Evolutionary conservation across 23 tunicate genomes (phyloP).

Genomic region (Trididemnum miniatum): DNA sequence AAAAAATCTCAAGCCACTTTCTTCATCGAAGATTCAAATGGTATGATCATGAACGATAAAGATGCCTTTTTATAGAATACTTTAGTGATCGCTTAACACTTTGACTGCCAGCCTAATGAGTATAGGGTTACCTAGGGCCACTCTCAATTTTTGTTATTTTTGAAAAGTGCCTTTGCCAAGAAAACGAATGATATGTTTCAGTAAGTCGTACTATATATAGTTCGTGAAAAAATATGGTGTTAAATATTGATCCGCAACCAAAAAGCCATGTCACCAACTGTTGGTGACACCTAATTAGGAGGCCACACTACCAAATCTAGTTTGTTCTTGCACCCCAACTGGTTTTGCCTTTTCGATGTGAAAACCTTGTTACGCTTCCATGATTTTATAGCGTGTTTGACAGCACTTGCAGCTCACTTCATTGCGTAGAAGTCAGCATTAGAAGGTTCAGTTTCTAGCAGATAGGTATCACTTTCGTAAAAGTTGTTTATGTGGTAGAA

Average conservation of each 20-base stretch:
- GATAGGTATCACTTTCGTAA: too few species aligned
- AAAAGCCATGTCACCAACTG: too few species aligned
- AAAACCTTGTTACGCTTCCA: too few species aligned
- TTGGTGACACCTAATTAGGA: background rate
- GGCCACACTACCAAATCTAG: background rate
- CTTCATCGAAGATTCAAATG: too few species aligned
- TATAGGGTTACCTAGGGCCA: background rate
- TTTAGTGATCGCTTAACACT: background rate
- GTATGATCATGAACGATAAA: too few species aligned
- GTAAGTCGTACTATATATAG: background rate
- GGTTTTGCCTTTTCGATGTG: background rate
- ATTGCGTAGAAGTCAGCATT: background rate
- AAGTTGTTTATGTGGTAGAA: too few species aligned
- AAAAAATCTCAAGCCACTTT: too few species aligned
- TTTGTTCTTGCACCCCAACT: background rate
- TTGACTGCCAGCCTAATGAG: background rate
- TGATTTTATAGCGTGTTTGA: too few species aligned
- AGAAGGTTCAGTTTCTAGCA: too few species aligned
- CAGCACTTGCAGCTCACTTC: background rate
- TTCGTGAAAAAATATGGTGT: background rate
- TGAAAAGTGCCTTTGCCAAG: background rate
- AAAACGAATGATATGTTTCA: background rate
- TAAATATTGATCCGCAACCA: background rate
- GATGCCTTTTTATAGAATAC: too few species aligned
- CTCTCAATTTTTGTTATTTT: background rate